Evolutionary conservation across 1,140 invertebrate species (phyloP).

Genomic region (Aricia agestis): DNA sequence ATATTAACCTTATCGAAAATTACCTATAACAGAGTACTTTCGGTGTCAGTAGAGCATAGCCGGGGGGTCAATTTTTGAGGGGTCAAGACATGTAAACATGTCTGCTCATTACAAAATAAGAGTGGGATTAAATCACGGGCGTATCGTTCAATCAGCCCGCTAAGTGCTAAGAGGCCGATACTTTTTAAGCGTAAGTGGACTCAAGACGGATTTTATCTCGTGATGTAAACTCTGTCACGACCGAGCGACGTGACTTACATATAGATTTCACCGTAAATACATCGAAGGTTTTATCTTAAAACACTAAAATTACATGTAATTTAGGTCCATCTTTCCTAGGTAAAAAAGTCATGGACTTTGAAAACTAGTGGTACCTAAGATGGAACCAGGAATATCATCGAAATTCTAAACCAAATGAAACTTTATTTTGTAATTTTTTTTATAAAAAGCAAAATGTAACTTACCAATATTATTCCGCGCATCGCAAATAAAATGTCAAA

Average conservation of each 20-base stretch:
- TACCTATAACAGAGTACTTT: background rate
- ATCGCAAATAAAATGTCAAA: background rate
- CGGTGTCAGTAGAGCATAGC: background rate
- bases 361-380: no score
- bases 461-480: background rate
- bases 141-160: conserved; percentile 49
- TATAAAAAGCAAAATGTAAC: background rate
- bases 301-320: background rate
- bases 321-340: no score
- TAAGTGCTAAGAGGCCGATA: conserved; percentile 53
- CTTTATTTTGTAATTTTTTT: no score
- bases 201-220: conserved; percentile 60
- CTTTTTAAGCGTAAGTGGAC: conserved; percentile 52
- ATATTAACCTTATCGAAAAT: no score
- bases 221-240: conserved; percentile 66
- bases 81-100: background rate
- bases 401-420: no score
- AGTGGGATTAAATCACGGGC: conserved; percentile 19
- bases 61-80: background rate
- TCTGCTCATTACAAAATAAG: conserved; percentile 15
- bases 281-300: conserved; percentile 20
- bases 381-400: no score
- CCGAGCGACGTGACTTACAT: conserved; percentile 65
- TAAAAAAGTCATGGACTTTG: no score
- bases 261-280: conserved; percentile 47